Evolutionary conservation across 2,113 vertebrate species (phyloP), one percentile per base, ranked within the genome.

Genomic region (Daubentonia madagascariensis): DNA sequence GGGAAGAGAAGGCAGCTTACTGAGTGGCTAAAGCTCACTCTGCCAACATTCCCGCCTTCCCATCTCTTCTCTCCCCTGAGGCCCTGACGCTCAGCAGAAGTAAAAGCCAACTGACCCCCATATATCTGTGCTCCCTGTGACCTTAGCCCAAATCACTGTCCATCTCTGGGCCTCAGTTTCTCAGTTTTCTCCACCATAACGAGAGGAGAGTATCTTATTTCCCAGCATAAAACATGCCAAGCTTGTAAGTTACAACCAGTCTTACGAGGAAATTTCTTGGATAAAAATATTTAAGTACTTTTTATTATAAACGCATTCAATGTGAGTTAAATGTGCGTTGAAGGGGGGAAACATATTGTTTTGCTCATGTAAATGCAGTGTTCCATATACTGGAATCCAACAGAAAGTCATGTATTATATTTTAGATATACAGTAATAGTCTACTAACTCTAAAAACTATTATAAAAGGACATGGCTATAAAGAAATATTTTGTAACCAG

Each of bases 241-340:
- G 16, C 43, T 11, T 84, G 1, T 57, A 73, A 89, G 28, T 86
- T 84, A 30, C 4, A 67, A 32, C 16, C 37, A 91, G 59, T 91
- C 94, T 92, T 67, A 12, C 3, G 65, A 61, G 20, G 30, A 95
- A 84, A 85, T 70, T 72, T 84, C 45, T 63, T 43, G 7, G 28
- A 93, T 30, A 37, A 95, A 96, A 89, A 52, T 43, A 72, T 37
- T 70, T 75, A 90, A 76, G 63, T 61, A 52, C 40, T 92, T 96
- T 92, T 70, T 25, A 90, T 28, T 76, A 54, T 76, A 96, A 94
- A 94, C 86, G 18, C 14, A 73, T 76, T 85, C 67, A 93, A 0
- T 48, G 10, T 32, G 32, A 78, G 25, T 84, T 87, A 68, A 87
- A 94, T 50, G 32, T 28, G 25, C 43, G 67, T 92, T 73, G 37